These are phyloP conservation scores for Bombus fervidus DNA, from an alignment of 1,140 invertebrate genomes.

Conservation along the genomic window DNA sequence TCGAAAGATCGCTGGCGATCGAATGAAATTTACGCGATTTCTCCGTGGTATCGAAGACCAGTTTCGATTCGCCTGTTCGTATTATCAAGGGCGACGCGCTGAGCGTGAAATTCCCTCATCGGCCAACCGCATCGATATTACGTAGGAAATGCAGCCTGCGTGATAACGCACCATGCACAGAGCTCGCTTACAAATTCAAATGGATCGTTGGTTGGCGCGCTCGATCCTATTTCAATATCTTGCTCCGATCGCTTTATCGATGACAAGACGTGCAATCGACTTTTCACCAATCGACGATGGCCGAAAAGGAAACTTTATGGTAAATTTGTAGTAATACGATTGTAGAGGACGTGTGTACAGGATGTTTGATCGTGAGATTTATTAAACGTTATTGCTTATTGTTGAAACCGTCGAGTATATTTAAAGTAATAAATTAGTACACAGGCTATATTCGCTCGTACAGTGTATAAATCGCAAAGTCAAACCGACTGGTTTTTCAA, in stretches of 20 bases:
- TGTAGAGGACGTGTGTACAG: neutral
- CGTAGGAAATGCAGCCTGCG: neutral
- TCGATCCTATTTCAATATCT: too few species aligned
- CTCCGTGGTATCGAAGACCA: neutral
- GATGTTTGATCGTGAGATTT: too few species aligned
- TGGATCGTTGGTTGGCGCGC: too few species aligned
- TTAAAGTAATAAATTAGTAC: too few species aligned
- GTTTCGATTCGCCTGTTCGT: conserved; percentile 16
- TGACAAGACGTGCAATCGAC: neutral
- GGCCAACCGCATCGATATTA: neutral
- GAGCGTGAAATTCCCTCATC: conserved; percentile 11
- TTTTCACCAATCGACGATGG: neutral
- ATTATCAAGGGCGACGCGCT: conserved; percentile 13
- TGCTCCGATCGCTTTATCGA: too few species aligned
- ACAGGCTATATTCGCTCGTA: too few species aligned
- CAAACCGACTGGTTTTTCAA: too few species aligned
- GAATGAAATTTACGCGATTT: conserved; percentile 29
- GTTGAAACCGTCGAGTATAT: too few species aligned
- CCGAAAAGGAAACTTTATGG: too few species aligned
- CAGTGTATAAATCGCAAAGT: too few species aligned
- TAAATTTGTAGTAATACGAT: neutral
- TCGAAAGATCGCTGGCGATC: neutral
- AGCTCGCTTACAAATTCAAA: too few species aligned
- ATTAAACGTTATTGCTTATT: too few species aligned
- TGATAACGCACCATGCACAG: neutral